These are phyloP conservation scores for Deilephila elpenor DNA, from an alignment of 2,888 invertebrate species.

Conservation along the genomic window DNA sequence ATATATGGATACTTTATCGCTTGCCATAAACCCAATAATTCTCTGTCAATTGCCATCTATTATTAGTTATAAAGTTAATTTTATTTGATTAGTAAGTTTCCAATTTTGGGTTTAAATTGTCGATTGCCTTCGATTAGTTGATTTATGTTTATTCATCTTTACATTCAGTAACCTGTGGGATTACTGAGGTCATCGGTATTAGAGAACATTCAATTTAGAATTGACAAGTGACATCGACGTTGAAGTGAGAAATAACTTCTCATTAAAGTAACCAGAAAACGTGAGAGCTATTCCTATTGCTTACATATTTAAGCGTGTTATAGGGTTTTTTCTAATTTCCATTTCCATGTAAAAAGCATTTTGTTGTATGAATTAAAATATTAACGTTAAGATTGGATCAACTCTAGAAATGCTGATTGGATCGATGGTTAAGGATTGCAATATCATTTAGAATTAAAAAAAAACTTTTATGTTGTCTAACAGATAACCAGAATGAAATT, in stretches of 20 bases:
- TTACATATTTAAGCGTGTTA: too few relatives aligned
- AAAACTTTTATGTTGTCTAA: too few relatives aligned
- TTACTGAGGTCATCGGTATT: not conserved
- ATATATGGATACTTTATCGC: slow-evolving; percentile 21
- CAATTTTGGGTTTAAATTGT: slow-evolving; percentile 10
- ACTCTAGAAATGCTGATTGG: too few relatives aligned
- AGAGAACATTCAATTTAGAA: not conserved
- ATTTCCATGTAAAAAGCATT: too few relatives aligned
- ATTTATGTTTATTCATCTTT: slow-evolving; percentile 20
- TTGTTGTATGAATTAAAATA: too few relatives aligned
- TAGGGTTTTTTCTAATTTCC: too few relatives aligned
- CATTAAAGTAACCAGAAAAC: too few relatives aligned
- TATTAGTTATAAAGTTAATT: slow-evolving; percentile 30
- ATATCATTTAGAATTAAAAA: too few relatives aligned
- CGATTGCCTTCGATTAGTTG: not conserved
- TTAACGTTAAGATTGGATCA: too few relatives aligned
- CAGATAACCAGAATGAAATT: too few relatives aligned
- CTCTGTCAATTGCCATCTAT: slow-evolving; percentile 19
- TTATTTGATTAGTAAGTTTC: slow-evolving; percentile 18
- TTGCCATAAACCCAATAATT: slow-evolving; percentile 30
- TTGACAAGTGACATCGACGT: not conserved
- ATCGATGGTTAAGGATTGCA: too few relatives aligned
- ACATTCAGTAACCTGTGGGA: not conserved
- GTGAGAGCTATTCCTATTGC: too few relatives aligned
- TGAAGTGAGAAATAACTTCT: not conserved